These are phyloP conservation scores for Crypturellus tataupa DNA, from an alignment of 2,797 vertebrate species.

Conservation along the genomic window DNA sequence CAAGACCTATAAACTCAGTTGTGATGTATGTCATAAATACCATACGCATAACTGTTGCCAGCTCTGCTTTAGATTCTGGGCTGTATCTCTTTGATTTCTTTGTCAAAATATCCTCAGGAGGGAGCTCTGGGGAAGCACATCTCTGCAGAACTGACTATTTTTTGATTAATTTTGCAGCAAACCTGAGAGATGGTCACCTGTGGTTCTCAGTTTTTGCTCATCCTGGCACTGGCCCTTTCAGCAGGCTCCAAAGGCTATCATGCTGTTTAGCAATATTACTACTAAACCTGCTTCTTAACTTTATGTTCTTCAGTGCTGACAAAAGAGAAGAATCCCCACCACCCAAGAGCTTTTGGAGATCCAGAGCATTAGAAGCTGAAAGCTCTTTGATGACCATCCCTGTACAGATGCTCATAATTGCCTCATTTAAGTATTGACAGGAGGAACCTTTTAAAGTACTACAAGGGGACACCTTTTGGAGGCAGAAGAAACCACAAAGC, in stretches of 20 bases:
- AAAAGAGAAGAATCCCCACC: background rate
- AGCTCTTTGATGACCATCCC: slow-evolving; percentile 76
- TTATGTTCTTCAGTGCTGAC: slow-evolving; percentile 75
- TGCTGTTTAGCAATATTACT: slow-evolving; percentile 72
- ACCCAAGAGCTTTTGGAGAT: background rate
- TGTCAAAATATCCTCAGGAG: slow-evolving; percentile 29
- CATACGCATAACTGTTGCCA: slow-evolving; percentile 36
- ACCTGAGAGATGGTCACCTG: slow-evolving; percentile 46
- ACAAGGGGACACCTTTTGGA: too few relatives aligned
- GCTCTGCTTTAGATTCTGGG: slow-evolving; percentile 22
- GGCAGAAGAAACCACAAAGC: background rate
- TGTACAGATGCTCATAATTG: slow-evolving; percentile 56
- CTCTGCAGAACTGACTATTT: slow-evolving; percentile 69
- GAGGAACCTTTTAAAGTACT: background rate
- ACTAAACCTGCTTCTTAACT: slow-evolving; percentile 71
- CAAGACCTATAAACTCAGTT: background rate
- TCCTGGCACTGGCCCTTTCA: background rate
- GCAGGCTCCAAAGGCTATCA: slow-evolving; percentile 77
- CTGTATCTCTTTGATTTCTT: slow-evolving; percentile 71
- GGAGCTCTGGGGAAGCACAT: slow-evolving; percentile 11
- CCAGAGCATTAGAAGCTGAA: slow-evolving; percentile 70
- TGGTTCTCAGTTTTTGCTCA: slow-evolving; percentile 78
- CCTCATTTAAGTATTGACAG: slow-evolving; percentile 74
- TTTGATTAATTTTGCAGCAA: slow-evolving; percentile 51
- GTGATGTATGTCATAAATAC: background rate